A percentile compares a stretch with the other conserved stretches of the same genome.
Evolutionary conservation across 1,140 invertebrate species (phyloP).

Genomic region (Caenorhabditis tropicalis): DNA sequence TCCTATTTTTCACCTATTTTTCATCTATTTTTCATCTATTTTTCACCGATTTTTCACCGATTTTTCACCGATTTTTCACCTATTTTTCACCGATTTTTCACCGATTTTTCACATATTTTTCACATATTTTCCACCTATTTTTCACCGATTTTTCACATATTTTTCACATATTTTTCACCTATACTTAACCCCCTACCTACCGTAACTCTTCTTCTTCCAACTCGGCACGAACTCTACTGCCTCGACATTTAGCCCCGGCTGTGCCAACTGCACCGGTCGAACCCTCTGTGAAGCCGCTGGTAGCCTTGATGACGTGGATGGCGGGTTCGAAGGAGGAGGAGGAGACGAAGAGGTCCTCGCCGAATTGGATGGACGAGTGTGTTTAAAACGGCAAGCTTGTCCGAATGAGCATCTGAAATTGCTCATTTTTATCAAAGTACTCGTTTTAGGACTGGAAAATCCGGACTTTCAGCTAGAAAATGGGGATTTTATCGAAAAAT

Average conservation of each 20-base stretch:
- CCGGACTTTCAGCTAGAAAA: background rate
- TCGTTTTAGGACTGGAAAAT: background rate
- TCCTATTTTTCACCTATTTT: background rate
- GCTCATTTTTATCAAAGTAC: no score
- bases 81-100: background rate
- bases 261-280: background rate
- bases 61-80: background rate
- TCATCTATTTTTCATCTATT: no score
- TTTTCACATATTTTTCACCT: background rate
- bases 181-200: background rate
- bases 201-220: constrained; percentile 36
- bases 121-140: background rate
- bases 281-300: background rate
- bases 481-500: no score
- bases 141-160: background rate
- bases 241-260: constrained; percentile 8
- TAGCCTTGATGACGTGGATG: background rate
- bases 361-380: background rate
- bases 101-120: background rate
- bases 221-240: constrained; percentile 39
- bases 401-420: constrained; percentile 50
- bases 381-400: constrained; percentile 45
- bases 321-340: background rate
- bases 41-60: background rate
- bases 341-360: no score